A percentile compares a stretch with the other conserved stretches of the same genome.
Conservation (phyloP, 2,888 invertebrate species). For the Acronicta leporina region DNA sequence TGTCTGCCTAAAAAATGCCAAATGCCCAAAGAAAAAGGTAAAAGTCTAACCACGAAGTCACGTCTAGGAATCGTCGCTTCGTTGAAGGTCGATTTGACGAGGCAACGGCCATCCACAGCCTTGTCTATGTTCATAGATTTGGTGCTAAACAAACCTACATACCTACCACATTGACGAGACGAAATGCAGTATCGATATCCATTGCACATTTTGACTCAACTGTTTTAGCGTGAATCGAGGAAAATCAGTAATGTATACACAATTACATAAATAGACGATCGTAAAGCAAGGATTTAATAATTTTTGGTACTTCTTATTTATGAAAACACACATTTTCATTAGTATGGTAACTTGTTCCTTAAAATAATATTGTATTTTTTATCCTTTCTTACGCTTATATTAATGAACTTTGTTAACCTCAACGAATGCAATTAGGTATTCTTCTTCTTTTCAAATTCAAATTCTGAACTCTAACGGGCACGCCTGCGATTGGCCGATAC, state of each 20-base stretch:
- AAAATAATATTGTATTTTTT: not conserved
- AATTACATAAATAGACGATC: not conserved
- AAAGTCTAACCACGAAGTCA: constrained; percentile 56
- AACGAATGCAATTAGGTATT: not conserved
- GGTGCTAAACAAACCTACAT: constrained; percentile 44
- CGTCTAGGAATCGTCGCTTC: constrained; percentile 38
- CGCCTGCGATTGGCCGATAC: constrained; percentile 57
- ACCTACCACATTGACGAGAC: constrained; percentile 28
- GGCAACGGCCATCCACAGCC: constrained; percentile 72
- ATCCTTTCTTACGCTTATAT: too few relatives aligned
- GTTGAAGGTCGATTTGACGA: constrained; percentile 51
- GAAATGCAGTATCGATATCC: constrained; percentile 12
- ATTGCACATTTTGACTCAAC: constrained; percentile 13
- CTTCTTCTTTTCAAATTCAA: constrained; percentile 32
- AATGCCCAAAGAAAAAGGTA: constrained; percentile 59
- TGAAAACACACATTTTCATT: constrained; percentile 1
- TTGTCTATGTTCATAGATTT: constrained; percentile 61
- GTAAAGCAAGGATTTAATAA: not conserved
- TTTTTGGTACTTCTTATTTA: too few relatives aligned
- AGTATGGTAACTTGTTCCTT: not conserved
- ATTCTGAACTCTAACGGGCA: constrained; percentile 49
- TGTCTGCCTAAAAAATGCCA: constrained; percentile 51
- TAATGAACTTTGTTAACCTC: too few relatives aligned
- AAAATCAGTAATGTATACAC: constrained; percentile 14
- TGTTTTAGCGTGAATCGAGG: not conserved